Percentiles rank a stretch among this genome's conserved stretches.
Evolutionary conservation across 2,113 vertebrate genomes (phyloP).

Genomic region (Hyperopisus bebe): DNA sequence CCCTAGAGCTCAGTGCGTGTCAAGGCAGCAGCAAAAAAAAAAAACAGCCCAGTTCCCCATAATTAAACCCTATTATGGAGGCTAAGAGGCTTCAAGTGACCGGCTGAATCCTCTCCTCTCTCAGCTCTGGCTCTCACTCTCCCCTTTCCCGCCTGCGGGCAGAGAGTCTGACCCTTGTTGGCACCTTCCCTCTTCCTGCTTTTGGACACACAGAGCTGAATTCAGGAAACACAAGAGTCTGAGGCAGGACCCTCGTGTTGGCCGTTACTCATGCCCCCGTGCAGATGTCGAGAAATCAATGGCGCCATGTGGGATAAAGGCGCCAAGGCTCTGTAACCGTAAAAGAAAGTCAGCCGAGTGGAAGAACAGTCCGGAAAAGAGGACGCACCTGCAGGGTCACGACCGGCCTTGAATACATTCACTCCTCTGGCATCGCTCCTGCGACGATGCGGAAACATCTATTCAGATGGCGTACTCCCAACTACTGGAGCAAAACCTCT

Average conservation of each 20-base stretch:
- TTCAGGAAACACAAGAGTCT: background rate
- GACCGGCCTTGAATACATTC: background rate
- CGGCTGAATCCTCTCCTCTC: constrained; percentile 16
- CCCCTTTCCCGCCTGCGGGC: background rate
- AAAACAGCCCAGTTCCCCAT: constrained; percentile 20
- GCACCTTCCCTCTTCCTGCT: background rate
- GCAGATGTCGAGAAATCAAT: background rate
- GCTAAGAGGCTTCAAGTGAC: constrained; percentile 25
- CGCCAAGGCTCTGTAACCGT: background rate
- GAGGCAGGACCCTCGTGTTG: background rate
- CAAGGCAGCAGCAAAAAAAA: background rate
- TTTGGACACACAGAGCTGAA: background rate
- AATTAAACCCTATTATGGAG: constrained; percentile 31
- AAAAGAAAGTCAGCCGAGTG: background rate
- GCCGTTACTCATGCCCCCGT: background rate
- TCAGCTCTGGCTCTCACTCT: background rate
- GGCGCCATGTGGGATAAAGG: background rate
- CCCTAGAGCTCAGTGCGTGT: background rate
- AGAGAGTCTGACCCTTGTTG: background rate
- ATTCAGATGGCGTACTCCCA: background rate
- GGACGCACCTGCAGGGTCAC: background rate
- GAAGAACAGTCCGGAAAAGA: background rate
- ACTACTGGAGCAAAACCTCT: background rate
- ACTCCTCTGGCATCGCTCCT: background rate
- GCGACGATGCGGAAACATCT: background rate